These are phyloP conservation scores for Lepidostoma basale DNA, from an alignment of 1,140 invertebrate genomes.

Conservation along the genomic window DNA sequence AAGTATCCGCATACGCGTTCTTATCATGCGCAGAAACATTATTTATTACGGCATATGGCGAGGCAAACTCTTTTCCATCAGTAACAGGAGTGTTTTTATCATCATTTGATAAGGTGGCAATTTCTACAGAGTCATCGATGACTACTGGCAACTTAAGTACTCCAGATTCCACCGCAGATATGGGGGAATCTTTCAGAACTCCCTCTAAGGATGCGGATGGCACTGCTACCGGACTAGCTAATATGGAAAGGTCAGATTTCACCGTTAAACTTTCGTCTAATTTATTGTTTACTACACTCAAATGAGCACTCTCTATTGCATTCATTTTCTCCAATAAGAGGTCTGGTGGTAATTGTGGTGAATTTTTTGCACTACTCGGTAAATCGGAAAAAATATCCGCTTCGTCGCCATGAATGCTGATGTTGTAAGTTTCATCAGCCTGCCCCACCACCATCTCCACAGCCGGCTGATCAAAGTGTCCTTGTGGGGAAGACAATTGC, in stretches of 20 bases:
- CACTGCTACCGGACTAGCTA: neutral
- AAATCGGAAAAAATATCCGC: slow-evolving; percentile 6
- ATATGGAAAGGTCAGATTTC: slow-evolving; percentile 51
- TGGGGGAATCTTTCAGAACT: slow-evolving; percentile 17
- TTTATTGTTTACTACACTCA: slow-evolving; percentile 16
- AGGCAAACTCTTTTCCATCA: neutral
- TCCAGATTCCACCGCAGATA: neutral
- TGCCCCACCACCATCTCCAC: slow-evolving; percentile 37
- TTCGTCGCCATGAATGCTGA: neutral
- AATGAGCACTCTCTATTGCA: neutral
- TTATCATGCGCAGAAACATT: neutral
- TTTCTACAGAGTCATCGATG: neutral
- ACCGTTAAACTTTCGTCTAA: slow-evolving; percentile 47
- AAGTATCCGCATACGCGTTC: neutral
- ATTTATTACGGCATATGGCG: neutral
- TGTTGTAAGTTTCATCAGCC: neutral
- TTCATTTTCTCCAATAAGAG: neutral
- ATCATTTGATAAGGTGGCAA: neutral
- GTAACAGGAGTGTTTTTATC: neutral
- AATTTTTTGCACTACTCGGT: slow-evolving; percentile 13
- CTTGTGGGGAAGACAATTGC: neutral
- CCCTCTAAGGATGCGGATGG: neutral
- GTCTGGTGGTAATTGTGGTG: neutral
- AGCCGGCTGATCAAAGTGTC: neutral
- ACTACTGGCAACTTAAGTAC: neutral